Evolutionary conservation across 2,888 invertebrate species (phyloP).

Genomic region (Pilophorus perplexus): DNA sequence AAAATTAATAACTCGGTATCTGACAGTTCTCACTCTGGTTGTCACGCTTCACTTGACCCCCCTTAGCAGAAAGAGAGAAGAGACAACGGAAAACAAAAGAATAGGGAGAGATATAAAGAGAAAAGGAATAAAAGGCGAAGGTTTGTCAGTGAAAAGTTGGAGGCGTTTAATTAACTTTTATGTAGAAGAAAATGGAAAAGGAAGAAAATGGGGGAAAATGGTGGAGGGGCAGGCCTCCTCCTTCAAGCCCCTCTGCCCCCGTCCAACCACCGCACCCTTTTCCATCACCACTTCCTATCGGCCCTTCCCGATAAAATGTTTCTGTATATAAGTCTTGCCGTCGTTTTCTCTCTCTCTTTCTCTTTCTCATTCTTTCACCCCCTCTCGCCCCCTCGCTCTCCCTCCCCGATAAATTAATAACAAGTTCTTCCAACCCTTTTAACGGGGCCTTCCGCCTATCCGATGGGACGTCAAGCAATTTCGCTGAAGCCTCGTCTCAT

Average conservation of each 20-base stretch:
- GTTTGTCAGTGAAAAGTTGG: slow-evolving; percentile 36
- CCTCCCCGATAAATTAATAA: no score
- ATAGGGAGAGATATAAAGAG: neutral
- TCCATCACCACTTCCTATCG: slow-evolving; percentile 26
- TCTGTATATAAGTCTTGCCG: slow-evolving; percentile 15
- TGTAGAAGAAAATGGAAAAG: slow-evolving; percentile 4
- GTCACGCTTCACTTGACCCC: no score
- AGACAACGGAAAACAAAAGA: slow-evolving; percentile 1
- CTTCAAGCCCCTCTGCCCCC: slow-evolving; percentile 38
- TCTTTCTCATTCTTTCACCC: slow-evolving; percentile 45
- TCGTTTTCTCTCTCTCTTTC: slow-evolving; percentile 48
- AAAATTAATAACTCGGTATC: no score
- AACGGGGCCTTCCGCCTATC: no score
- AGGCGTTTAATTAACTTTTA: slow-evolving; percentile 38
- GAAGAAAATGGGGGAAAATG: neutral
- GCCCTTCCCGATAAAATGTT: neutral
- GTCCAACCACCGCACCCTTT: slow-evolving; percentile 2
- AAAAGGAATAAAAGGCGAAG: neutral
- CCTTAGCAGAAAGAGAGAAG: no score
- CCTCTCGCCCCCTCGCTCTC: no score
- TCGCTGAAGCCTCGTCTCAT: no score
- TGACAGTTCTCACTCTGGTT: no score
- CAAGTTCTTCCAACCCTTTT: no score
- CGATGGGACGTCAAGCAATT: no score
- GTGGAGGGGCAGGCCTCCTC: neutral